Percentiles rank a stretch among this genome's conserved stretches.
These are phyloP conservation scores for Tapirus indicus DNA, from an alignment of 2,797 vertebrate species.

Conservation along the genomic window DNA sequence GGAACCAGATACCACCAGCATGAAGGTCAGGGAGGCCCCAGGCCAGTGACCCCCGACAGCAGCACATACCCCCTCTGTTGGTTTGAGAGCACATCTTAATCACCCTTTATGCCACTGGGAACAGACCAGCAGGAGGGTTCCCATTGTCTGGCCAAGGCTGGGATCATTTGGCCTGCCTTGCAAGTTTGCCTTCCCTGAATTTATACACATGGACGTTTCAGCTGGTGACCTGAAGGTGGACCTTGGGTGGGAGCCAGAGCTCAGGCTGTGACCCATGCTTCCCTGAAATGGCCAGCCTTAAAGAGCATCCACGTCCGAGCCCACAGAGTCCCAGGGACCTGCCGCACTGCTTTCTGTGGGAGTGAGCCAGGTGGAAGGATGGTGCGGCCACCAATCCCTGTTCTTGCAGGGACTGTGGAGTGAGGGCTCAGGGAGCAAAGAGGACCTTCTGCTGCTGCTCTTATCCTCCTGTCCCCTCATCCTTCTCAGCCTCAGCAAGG, in stretches of 20 bases:
- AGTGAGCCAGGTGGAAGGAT: not conserved
- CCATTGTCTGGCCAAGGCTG: accelerated
- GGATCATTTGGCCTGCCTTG: not conserved
- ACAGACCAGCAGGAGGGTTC: not conserved
- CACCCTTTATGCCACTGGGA: not conserved
- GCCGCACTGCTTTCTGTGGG: not conserved
- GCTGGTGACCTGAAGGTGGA: not conserved
- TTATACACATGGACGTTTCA: not conserved
- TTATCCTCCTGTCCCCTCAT: not conserved
- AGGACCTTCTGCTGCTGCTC: not conserved
- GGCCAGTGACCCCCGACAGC: not conserved
- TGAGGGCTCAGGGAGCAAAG: not conserved
- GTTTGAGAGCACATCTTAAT: not conserved
- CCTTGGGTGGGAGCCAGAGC: not conserved
- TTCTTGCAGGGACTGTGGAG: not conserved
- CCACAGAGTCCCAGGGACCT: not conserved
- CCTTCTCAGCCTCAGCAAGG: not conserved
- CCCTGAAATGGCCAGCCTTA: not conserved
- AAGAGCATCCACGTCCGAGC: not conserved
- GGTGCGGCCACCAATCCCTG: not conserved
- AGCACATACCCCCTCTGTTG: too few relatives aligned
- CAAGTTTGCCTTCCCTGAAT: not conserved
- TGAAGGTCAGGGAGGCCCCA: not conserved
- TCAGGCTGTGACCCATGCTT: not conserved
- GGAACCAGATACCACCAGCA: not conserved